Percentiles rank a stretch among this genome's conserved stretches.
phyloP scores from a whole-genome alignment of 2,797 vertebrate species.

The Pristis pectinata region DNA sequence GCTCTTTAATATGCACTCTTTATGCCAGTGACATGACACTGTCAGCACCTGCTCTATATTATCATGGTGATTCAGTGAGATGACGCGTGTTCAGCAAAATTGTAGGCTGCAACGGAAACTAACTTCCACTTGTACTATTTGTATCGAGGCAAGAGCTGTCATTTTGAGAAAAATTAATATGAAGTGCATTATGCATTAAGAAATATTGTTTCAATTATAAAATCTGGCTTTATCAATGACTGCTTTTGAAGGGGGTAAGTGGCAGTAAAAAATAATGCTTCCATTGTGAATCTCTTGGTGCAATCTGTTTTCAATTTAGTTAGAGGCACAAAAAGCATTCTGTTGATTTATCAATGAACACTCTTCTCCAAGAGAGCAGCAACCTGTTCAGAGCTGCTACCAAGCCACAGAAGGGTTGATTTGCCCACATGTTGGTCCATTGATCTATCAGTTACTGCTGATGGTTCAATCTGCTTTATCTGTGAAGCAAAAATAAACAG shows the following conservation, averaged over 20 bases:
- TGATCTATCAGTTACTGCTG: background rate
- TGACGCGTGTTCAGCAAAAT: background rate
- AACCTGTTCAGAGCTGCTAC: background rate
- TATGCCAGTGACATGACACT: background rate
- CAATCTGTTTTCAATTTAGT: constrained; percentile 8
- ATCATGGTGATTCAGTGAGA: background rate
- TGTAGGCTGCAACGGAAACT: background rate
- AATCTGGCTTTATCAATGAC: background rate
- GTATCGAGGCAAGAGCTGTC: background rate
- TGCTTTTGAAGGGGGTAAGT: background rate
- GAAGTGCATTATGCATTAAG: background rate
- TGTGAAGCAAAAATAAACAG: background rate
- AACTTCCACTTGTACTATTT: background rate
- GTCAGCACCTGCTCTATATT: constrained; percentile 18
- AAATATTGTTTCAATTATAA: constrained; percentile 17
- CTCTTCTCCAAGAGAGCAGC: background rate
- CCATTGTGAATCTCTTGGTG: background rate
- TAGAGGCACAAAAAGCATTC: background rate
- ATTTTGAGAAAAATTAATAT: background rate
- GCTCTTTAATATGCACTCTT: background rate
- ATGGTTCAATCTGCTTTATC: background rate
- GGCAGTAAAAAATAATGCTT: background rate
- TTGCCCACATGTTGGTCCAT: background rate
- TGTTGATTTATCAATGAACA: background rate
- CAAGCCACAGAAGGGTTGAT: background rate